Base-by-base conservation (phyloP, 2,888 invertebrate genomes). In the Drosophila melanosoma region DNA sequence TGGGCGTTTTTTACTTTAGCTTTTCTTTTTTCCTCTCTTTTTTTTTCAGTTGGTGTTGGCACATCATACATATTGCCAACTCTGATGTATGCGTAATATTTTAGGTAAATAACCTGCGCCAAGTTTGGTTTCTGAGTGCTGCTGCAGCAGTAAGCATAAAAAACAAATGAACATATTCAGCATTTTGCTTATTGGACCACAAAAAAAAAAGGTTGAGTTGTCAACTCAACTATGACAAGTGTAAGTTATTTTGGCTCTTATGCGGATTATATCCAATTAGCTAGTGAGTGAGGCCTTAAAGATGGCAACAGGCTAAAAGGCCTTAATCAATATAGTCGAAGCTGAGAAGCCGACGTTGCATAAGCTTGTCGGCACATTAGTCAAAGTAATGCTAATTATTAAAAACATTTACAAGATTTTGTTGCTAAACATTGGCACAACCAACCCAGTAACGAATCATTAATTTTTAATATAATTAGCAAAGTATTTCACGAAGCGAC, bases 251-350 rank as follows among this genome's bases (percentile, higher is more conserved):
- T 48, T 23, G 38, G 45, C 54, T 78, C 75, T 51, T 78, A 82
- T 78, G 76, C 60, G 65, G 71, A 68, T 75, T 73, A 56, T 63
- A 82, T 84, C 79, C 79, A 83, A 83, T 84, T 84, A 83, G 76
- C 64, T 64, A 58, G 64, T 54, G 69, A 70, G 74, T 53, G 65
- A 70, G 74, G 62, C 61, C 52, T 40, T 75, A 59, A 60, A 49
- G 56, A 62, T 62, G 59, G 40, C 42, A 42, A 42, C 0, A 20
- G 11, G 20, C 57, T 57, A 45, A 54, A 64, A 68, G 51, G 45
- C 61, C 61, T 68, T 63, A 75, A 79, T 72, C 79, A 75, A 75
- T 75, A 74, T 51, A 42, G 32, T 33, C 63, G 45, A 38, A 38
- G 11, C 4, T 17, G n/a, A 17, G 38, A 4, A 57, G 51, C 40